Evolutionary conservation across 1,140 invertebrate genomes (phyloP).

Genomic region (Drosophila mauritiana): DNA sequence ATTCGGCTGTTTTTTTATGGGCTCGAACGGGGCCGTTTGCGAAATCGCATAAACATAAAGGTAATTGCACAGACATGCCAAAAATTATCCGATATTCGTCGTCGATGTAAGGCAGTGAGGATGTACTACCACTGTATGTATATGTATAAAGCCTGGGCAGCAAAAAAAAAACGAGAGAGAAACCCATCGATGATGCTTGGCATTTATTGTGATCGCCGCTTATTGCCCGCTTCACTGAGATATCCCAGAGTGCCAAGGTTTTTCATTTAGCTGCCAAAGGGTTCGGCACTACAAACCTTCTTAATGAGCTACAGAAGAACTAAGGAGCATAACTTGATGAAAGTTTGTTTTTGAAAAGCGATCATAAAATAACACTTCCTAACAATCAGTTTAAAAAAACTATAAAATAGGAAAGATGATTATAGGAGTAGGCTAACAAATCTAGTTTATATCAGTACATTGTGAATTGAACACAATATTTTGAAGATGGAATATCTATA

Average conservation of each 20-base stretch:
- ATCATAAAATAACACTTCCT: neutral
- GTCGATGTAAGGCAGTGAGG: conserved; percentile 38
- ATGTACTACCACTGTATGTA: conserved; percentile 47
- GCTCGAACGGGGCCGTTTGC: conserved; percentile 33
- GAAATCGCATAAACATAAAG: conserved; percentile 81
- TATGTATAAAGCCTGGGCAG: conserved; percentile 7
- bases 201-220: conserved; percentile 79
- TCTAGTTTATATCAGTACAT: no score
- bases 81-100: conserved; percentile 74
- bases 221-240: conserved; percentile 54
- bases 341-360: neutral
- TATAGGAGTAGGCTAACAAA: no score
- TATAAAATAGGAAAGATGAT: no score
- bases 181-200: conserved; percentile 78
- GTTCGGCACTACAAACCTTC: conserved; percentile 3
- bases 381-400: no score
- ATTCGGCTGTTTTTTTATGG: conserved; percentile 20
- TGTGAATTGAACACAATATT: no score
- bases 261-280: conserved; percentile 48
- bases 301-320: conserved; percentile 11
- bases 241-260: conserved; percentile 72
- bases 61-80: conserved; percentile 80
- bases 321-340: no score
- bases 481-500: no score
- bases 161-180: conserved; percentile 8